A percentile compares a stretch with the other conserved stretches of the same genome.
These are phyloP conservation scores for Cataglyphis rosenhaueri DNA, from an alignment of 2,888 invertebrate species.

Conservation along the genomic window DNA sequence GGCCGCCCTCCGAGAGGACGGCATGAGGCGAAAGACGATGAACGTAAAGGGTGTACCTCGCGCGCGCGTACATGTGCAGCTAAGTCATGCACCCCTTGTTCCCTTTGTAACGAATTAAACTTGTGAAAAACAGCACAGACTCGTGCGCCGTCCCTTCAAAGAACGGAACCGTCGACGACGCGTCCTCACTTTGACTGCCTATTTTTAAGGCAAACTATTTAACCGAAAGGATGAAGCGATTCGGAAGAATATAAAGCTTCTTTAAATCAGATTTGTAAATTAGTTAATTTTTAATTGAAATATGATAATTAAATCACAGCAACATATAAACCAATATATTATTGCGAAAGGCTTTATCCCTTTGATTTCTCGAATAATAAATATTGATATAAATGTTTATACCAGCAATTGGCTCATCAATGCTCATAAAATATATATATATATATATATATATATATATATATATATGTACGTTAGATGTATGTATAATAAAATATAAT, in stretches of 20 bases:
- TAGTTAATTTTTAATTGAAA: not conserved
- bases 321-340: not conserved
- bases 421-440: not conserved
- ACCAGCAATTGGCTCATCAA: not conserved
- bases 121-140: constrained; percentile 61
- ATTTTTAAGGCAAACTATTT: constrained; percentile 45
- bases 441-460: too few species aligned
- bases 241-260: constrained; percentile 10
- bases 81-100: constrained; percentile 66
- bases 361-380: not conserved
- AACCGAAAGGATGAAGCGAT: constrained; percentile 41
- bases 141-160: constrained; percentile 58
- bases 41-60: constrained; percentile 24
- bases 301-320: not conserved
- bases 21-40: constrained; percentile 29
- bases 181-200: constrained; percentile 46
- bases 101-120: constrained; percentile 73
- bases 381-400: not conserved
- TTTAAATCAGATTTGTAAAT: not conserved
- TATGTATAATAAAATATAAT: not conserved
- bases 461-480: not conserved
- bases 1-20: constrained; percentile 13
- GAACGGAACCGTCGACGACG: constrained; percentile 43
- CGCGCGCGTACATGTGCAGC: constrained; percentile 34
- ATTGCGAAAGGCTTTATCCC: not conserved